Evolutionary conservation across 2,113 vertebrate species (phyloP).

Genomic region (Nettapus auritus): DNA sequence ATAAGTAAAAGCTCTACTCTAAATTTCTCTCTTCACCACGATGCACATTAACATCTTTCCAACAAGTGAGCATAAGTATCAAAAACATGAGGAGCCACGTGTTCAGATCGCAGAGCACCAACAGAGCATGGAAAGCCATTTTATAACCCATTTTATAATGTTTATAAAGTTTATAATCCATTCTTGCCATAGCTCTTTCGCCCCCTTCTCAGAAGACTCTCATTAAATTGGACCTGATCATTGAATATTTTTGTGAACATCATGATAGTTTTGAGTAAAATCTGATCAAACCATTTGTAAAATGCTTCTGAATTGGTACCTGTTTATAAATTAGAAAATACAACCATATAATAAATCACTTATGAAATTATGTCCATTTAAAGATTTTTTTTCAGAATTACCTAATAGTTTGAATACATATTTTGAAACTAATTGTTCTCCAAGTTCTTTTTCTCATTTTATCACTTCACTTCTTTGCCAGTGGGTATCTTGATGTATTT

Average conservation of each 20-base stretch:
- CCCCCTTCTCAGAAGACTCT: background rate
- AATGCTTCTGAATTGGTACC: background rate
- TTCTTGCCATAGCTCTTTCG: background rate
- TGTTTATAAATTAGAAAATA: background rate
- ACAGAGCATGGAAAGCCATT: background rate
- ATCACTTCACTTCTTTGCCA: background rate
- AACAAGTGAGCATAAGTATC: background rate
- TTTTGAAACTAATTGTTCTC: background rate
- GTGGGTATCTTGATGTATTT: background rate
- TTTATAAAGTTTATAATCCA: background rate
- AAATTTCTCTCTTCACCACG: background rate
- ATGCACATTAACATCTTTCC: background rate
- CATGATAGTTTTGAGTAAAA: background rate
- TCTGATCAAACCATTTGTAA: background rate
- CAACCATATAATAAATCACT: background rate
- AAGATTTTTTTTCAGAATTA: background rate
- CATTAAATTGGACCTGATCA: background rate
- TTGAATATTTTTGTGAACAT: background rate
- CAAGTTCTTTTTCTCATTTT: background rate
- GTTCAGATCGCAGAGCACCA: background rate
- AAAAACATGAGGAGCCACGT: background rate
- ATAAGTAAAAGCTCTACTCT: background rate
- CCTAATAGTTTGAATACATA: background rate
- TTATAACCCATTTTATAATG: background rate
- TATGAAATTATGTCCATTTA: background rate